Evolutionary conservation across 2,888 invertebrate genomes (phyloP), one percentile per base, ranked within the genome.

Genomic region (Chrysolina oricalcia): DNA sequence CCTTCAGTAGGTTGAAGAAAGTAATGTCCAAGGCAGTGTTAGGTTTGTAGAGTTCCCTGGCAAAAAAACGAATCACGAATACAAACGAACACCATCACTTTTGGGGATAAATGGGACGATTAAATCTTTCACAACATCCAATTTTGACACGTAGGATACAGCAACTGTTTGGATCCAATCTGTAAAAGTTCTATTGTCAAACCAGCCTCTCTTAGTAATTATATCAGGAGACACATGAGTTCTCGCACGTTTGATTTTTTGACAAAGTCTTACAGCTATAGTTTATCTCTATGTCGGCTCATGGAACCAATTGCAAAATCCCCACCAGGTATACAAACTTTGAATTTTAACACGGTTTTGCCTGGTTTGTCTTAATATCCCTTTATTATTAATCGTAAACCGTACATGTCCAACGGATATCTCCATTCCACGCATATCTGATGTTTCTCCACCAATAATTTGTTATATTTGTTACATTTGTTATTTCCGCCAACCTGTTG

Each of bases 201-300:
- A 75, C 73, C 77, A 80, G 48, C 72, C 70, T 63, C 73, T 43
- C n/a, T 19, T 63, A 56, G 71, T 78, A n/a, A n/a, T n/a, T n/a
- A n/a, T n/a, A n/a, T n/a, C n/a, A n/a, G n/a, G 69, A 40, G 69
- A 69, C 41, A 69, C 56, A 35, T 11, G 40, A 53, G 56, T 15
- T 69, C 69, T 53, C 35, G 43, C 6, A 27, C 59, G 69, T 69
- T 69, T 69, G 27, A 53, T 69, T 56, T 69, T 69, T 40, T 69
- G 59, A 69, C 69, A 69, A 56, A 69, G 40, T 69, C 69, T 40
- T 35, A 69, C 69, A 35, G 53, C 69, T 17, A 56, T 5, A 9
- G 1, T 69, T 35, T n/a, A n/a, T 69, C 56, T 56, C n/a, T n/a
- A 56, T 69, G 53, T 69, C 40, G 23, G 15, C 35, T 56, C 69